Percentiles rank a stretch among this genome's conserved stretches.
Conservation (phyloP, 2,797 vertebrate genomes). For the Propithecus perrieri region DNA sequence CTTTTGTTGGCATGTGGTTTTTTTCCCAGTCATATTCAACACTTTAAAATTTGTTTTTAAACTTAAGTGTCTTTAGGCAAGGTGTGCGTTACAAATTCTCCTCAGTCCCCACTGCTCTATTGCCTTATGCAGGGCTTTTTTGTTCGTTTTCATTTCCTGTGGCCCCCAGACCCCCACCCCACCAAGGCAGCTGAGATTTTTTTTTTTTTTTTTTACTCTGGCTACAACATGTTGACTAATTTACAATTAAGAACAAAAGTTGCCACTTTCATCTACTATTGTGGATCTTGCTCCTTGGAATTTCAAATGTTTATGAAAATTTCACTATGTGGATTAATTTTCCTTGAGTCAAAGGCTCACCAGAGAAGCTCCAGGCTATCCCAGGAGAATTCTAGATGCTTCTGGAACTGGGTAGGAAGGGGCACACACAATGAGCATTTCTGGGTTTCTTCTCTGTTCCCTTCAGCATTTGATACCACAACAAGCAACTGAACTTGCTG, state of each 20-base stretch:
- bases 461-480: neutral
- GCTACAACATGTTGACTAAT: neutral
- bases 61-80: neutral
- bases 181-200: neutral
- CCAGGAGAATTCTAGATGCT: slow-evolving; percentile 34
- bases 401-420: neutral
- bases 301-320: slow-evolving; percentile 47
- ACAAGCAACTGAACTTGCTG: slow-evolving; percentile 50
- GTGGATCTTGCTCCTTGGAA: neutral
- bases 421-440: neutral
- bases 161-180: neutral
- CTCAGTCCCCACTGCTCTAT: neutral
- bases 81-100: neutral
- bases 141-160: neutral
- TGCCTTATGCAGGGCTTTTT: neutral
- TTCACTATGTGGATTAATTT: slow-evolving; percentile 39
- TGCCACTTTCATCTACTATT: neutral
- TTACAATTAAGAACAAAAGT: neutral
- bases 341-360: slow-evolving; percentile 41
- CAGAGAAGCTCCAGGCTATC: neutral
- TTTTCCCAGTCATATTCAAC: neutral
- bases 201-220: neutral
- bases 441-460: neutral
- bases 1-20: neutral
- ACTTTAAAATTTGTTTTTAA: slow-evolving; percentile 18